These are phyloP conservation scores for Xylota sylvarum DNA, from an alignment of 2,888 invertebrate species.

Conservation along the genomic window DNA sequence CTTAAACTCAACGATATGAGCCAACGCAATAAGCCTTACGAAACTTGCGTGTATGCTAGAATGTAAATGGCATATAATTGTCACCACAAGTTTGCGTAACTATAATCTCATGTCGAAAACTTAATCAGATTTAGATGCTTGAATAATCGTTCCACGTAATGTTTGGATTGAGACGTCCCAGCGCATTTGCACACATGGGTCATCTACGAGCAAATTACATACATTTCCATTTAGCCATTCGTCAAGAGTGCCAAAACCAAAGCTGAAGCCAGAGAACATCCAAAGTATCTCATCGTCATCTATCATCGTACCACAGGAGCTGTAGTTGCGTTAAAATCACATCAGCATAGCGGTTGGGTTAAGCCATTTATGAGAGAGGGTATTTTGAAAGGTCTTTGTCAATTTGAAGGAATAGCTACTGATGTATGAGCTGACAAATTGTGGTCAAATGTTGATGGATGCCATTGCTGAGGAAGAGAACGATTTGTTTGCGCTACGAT, in stretches of 20 bases:
- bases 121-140: conserved; percentile 70
- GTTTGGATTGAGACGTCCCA: conserved; percentile 55
- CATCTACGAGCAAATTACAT: conserved; percentile 53
- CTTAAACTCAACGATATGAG: not conserved
- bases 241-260: conserved; percentile 47
- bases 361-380: conserved; percentile 76
- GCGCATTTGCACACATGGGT: conserved; percentile 60
- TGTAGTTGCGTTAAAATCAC: conserved; percentile 69
- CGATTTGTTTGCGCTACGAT: not conserved
- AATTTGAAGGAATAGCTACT: conserved; percentile 70
- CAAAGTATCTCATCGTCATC: conserved; percentile 60
- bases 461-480: not conserved
- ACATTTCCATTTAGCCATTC: conserved; percentile 64
- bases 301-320: conserved; percentile 69
- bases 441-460: conserved; percentile 75
- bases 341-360: conserved; percentile 73
- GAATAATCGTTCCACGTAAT: conserved; percentile 60
- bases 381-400: conserved; percentile 73
- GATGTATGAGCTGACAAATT: conserved; percentile 76
- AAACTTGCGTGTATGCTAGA: conserved; percentile 1
- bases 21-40: conserved; percentile 3
- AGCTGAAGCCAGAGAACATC: conserved; percentile 8
- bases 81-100: conserved; percentile 58
- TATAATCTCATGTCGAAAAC: conserved; percentile 61
- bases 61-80: conserved; percentile 53